Evolutionary conservation across 2,888 invertebrate species (phyloP).

Genomic region (Lottia gigantea): DNA sequence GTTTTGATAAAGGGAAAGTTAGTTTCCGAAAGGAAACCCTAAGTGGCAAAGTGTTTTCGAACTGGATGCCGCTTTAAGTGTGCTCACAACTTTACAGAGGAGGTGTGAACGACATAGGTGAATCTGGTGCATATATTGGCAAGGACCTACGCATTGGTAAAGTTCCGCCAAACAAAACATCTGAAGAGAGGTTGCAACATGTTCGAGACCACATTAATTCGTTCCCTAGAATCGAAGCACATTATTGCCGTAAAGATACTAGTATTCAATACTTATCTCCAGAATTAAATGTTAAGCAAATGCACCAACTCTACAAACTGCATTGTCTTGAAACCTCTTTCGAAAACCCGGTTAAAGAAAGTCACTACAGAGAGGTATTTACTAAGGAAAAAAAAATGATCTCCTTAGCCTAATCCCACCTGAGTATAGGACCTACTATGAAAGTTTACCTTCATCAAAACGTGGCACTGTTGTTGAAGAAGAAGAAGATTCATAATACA

Average conservation of each 20-base stretch:
- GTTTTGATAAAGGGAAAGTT: no score
- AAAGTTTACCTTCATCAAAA: no score
- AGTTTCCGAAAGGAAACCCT: no score
- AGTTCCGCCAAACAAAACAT: conserved; percentile 6
- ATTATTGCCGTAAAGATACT: neutral
- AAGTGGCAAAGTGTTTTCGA: neutral
- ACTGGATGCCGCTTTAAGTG: neutral
- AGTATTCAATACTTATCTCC: neutral
- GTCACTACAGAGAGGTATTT: conserved; percentile 11
- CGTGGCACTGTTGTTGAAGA: no score
- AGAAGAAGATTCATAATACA: no score
- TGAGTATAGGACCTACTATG: no score
- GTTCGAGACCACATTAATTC: conserved; percentile 3
- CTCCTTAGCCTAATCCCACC: no score
- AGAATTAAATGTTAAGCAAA: neutral
- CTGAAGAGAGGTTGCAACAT: neutral
- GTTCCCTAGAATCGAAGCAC: conserved; percentile 7
- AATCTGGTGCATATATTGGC: conserved; percentile 4
- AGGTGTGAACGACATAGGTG: neutral
- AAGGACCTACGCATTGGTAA: neutral
- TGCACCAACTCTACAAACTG: no score
- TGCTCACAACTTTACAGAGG: neutral
- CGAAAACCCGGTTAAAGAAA: neutral
- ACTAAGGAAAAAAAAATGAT: no score
- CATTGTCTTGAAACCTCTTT: neutral